Evolutionary conservation across 2,113 vertebrate genomes (phyloP).

Genomic region (Crypturellus undulatus): DNA sequence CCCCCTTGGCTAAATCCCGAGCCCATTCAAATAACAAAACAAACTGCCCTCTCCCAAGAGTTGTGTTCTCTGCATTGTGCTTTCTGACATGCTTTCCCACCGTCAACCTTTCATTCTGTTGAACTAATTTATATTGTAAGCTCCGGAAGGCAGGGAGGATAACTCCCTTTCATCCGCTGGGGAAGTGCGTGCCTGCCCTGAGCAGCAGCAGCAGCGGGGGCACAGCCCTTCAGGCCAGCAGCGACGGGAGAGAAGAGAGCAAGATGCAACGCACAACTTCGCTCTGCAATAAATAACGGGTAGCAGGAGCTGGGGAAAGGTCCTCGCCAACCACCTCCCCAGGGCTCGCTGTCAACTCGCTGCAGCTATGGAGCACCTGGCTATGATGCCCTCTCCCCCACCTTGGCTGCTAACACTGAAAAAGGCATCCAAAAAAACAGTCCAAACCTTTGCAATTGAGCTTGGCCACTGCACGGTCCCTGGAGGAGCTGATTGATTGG

Average conservation of each 20-base stretch:
- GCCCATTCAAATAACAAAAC: slow-evolving; percentile 62
- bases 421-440: not conserved
- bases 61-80: slow-evolving; percentile 62
- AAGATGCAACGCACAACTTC: accelerated
- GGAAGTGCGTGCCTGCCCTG: not conserved
- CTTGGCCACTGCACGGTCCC: too few species aligned
- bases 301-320: not conserved
- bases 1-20: slow-evolving; percentile 55
- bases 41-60: slow-evolving; percentile 51
- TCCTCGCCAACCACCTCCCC: not conserved
- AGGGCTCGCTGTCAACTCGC: not conserved
- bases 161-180: not conserved
- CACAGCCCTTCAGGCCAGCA: accelerated
- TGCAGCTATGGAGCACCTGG: not conserved
- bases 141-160: not conserved
- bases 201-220: not conserved
- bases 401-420: not conserved
- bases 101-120: slow-evolving; percentile 40
- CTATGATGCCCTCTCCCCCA: not conserved
- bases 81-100: slow-evolving; percentile 66
- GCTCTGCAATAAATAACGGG: not conserved
- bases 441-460: accelerated
- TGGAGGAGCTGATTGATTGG: too few species aligned
- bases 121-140: slow-evolving; percentile 33
- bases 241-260: accelerated